Conservation (phyloP, 2,888 invertebrate species). For the Acronicta psi region DNA sequence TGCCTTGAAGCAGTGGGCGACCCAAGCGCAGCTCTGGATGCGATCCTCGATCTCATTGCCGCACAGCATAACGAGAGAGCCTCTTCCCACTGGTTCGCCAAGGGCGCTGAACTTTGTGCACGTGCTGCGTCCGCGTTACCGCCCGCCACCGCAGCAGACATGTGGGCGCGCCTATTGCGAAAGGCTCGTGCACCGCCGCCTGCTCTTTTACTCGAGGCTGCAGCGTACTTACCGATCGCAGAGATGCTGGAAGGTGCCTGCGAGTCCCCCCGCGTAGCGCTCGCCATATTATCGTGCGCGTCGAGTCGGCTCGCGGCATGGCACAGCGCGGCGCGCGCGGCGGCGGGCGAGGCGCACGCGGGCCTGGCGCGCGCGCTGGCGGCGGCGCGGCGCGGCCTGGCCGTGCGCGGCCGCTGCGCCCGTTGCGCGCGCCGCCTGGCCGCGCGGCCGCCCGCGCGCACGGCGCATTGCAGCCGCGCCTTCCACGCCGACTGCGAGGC, state of each 20-base stretch:
- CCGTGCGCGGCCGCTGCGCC: slow-evolving; percentile 75
- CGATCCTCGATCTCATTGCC: slow-evolving; percentile 66
- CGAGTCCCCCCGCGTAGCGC: slow-evolving; percentile 67
- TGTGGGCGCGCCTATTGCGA: slow-evolving; percentile 73
- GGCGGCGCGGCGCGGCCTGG: slow-evolving; percentile 69
- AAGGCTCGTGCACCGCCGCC: slow-evolving; percentile 70
- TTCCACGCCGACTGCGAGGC: slow-evolving; percentile 70
- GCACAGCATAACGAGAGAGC: slow-evolving; percentile 44
- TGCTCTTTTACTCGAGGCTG: slow-evolving; percentile 65
- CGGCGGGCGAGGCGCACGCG: slow-evolving; percentile 64
- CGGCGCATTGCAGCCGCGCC: slow-evolving; percentile 79
- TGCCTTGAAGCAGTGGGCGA: slow-evolving; percentile 83
- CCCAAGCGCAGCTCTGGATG: slow-evolving; percentile 75
- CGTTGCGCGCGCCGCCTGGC: slow-evolving; percentile 69
- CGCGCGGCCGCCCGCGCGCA: slow-evolving; percentile 62
- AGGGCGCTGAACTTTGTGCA: slow-evolving; percentile 73
- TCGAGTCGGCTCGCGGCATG: slow-evolving; percentile 66
- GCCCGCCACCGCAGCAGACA: slow-evolving; percentile 61
- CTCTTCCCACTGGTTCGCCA: slow-evolving; percentile 57
- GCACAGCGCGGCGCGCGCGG: slow-evolving; percentile 62
- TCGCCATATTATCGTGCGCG: slow-evolving; percentile 67
- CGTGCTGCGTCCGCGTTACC: slow-evolving; percentile 72
- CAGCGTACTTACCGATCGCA: slow-evolving; percentile 69
- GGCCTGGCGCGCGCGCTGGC: slow-evolving; percentile 72
- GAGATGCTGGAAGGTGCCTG: slow-evolving; percentile 58